These are phyloP conservation scores for Physella acuta DNA, from an alignment of 1,140 invertebrate species.

Conservation along the genomic window DNA sequence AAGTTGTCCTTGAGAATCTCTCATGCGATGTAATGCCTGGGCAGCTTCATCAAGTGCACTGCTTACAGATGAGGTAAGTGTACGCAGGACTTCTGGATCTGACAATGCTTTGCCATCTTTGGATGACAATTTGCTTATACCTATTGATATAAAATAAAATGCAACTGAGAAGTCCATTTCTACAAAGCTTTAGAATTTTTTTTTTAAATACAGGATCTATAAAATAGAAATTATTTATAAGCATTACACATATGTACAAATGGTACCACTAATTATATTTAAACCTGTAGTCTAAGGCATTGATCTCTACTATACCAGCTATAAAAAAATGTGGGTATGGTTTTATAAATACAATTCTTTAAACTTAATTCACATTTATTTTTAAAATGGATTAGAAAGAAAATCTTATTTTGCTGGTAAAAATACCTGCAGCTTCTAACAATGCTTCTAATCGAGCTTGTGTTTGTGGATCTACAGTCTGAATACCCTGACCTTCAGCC, in stretches of 20 bases:
- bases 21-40: constrained; percentile 90
- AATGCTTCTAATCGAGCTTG: constrained; percentile 84
- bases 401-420: background rate
- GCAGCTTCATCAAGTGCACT: constrained; percentile 94
- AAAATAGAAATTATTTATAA: too few species aligned
- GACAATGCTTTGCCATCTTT: constrained; percentile 65
- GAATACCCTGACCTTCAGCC: constrained; percentile 63
- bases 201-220: too few species aligned
- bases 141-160: constrained; percentile 55
- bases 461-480: constrained; percentile 81
- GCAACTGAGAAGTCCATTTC: too few species aligned
- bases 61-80: constrained; percentile 81
- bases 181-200: too few species aligned
- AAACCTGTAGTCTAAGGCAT: too few species aligned
- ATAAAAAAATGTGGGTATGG: too few species aligned
- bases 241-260: too few species aligned
- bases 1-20: constrained; percentile 66
- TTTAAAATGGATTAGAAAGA: too few species aligned
- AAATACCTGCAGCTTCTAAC: constrained; percentile 80
- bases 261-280: too few species aligned
- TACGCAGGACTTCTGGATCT: constrained; percentile 70
- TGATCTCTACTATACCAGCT: too few species aligned
- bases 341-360: too few species aligned
- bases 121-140: constrained; percentile 74
- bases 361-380: too few species aligned